phyloP scores from a whole-genome alignment of 2,797 vertebrate species.

The Tapirus indicus region DNA sequence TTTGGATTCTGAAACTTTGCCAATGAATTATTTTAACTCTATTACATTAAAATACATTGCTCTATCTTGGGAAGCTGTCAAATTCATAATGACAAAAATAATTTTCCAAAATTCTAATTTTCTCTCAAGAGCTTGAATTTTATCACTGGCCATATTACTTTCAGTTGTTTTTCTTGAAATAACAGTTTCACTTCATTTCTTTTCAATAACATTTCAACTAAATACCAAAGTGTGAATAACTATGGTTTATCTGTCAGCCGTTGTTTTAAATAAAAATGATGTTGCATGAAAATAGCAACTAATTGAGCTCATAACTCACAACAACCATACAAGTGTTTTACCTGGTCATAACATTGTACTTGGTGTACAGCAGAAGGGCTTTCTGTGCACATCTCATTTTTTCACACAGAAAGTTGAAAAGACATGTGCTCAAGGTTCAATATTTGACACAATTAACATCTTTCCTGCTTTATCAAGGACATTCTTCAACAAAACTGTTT shows the following conservation, averaged over 20 bases:
- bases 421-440: not conserved
- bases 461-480: not conserved
- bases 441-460: not conserved
- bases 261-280: not conserved
- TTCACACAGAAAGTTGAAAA: not conserved
- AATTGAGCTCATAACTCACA: not conserved
- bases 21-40: not conserved
- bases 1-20: not conserved
- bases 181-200: not conserved
- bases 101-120: not conserved
- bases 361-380: not conserved
- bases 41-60: not conserved
- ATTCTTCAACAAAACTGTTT: not conserved
- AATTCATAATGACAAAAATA: not conserved
- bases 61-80: not conserved
- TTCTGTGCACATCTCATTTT: not conserved
- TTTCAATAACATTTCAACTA: not conserved
- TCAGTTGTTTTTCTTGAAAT: not conserved
- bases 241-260: not conserved
- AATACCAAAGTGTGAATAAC: not conserved
- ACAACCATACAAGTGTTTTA: not conserved
- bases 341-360: not conserved
- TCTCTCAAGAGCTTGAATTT: not conserved
- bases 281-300: not conserved
- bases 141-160: not conserved